Conservation (phyloP, 30 jellyfish, hydroid and myxozoan species). For the Sanderia malayensis region DNA sequence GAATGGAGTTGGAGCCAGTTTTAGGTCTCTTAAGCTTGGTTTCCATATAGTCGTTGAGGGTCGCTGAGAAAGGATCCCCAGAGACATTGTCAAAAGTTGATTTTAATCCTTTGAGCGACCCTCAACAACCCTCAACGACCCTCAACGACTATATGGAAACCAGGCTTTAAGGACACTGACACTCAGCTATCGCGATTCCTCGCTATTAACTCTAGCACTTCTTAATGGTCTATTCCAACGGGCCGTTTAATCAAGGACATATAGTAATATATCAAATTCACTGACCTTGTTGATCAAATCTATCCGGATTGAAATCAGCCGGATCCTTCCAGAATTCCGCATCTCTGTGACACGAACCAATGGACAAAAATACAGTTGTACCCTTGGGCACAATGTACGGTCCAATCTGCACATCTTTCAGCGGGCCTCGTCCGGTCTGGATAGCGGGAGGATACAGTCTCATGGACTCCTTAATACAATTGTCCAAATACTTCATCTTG, state of each 20-base stretch:
- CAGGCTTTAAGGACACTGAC: neutral
- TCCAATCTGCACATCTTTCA: constrained; percentile 21
- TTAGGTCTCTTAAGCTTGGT: too few species aligned
- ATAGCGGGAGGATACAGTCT: constrained; percentile 41
- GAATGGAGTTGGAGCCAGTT: too few species aligned
- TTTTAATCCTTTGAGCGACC: too few species aligned
- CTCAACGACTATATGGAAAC: too few species aligned
- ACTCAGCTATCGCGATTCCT: neutral
- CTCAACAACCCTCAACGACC: too few species aligned
- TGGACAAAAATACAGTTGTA: neutral
- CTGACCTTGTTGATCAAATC: constrained; percentile 26
- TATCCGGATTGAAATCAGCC: constrained; percentile 42
- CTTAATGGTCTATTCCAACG: neutral
- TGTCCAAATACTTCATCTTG: constrained; percentile 34
- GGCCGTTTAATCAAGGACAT: neutral
- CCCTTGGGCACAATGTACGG: constrained; percentile 23
- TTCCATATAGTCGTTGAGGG: too few species aligned
- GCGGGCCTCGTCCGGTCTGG: neutral
- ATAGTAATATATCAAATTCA: too few species aligned
- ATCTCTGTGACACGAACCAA: constrained; percentile 9
- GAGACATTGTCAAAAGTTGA: too few species aligned
- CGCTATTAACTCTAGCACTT: neutral
- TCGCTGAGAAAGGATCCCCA: too few species aligned
- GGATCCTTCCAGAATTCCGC: constrained; percentile 36
- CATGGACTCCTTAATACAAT: constrained; percentile 44